A percentile compares a stretch with the other conserved stretches of the same genome.
Evolutionary conservation across 1,140 invertebrate genomes (phyloP).

Genomic region (Brachionus rubens): DNA sequence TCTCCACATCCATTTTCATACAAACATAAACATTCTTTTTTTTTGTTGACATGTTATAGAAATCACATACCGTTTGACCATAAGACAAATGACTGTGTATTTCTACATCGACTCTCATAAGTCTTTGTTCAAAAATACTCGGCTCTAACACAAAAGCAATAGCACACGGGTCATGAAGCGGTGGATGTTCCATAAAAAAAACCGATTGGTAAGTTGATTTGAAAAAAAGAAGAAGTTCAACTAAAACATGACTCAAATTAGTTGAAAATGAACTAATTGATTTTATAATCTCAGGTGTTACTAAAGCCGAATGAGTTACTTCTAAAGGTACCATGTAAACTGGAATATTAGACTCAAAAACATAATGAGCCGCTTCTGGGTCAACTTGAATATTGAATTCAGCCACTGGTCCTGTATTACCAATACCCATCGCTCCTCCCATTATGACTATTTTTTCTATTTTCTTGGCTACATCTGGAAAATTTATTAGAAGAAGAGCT

Average conservation of each 20-base stretch:
- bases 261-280: not conserved
- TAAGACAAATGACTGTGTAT: constrained; percentile 24
- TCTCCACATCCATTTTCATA: constrained; percentile 37
- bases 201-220: constrained; percentile 21
- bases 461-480: constrained; percentile 7
- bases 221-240: constrained; percentile 28
- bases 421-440: constrained; percentile 31
- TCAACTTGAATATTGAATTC: constrained; percentile 45
- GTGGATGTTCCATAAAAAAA: constrained; percentile 35
- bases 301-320: constrained; percentile 34
- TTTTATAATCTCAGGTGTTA: not conserved
- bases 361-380: constrained; percentile 38
- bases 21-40: constrained; percentile 26
- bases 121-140: constrained; percentile 23
- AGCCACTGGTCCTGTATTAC: constrained; percentile 33
- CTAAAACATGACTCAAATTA: constrained; percentile 1
- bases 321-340: constrained; percentile 46
- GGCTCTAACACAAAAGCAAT: constrained; percentile 3
- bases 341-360: constrained; percentile 39
- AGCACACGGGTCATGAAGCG: constrained; percentile 43
- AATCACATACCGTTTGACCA: constrained; percentile 45
- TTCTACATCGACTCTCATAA: constrained; percentile 46
- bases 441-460: constrained; percentile 42
- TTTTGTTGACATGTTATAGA: constrained; percentile 36
- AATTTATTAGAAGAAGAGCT: constrained; percentile 29